Evolutionary conservation across 2,888 invertebrate genomes (phyloP).

Genomic region (Tetranychus truncatus): DNA sequence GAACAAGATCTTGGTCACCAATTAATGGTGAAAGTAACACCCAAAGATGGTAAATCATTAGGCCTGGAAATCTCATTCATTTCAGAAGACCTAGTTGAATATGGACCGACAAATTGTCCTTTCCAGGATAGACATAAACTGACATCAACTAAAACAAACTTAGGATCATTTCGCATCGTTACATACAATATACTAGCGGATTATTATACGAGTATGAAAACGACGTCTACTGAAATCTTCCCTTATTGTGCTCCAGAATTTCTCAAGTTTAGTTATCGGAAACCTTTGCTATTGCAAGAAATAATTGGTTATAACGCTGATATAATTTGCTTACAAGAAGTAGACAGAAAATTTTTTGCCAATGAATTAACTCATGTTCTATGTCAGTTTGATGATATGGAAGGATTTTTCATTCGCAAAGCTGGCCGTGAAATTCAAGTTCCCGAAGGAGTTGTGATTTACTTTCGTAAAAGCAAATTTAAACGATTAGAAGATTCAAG

Average conservation of each 20-base stretch:
- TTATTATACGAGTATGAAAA: conserved; percentile 68
- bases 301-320: conserved; percentile 71
- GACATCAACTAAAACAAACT: conserved; percentile 42
- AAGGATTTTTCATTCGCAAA: conserved; percentile 49
- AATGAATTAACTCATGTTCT: conserved; percentile 46
- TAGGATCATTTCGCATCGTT: conserved; percentile 51
- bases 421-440: conserved; percentile 38
- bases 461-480: conserved; percentile 52
- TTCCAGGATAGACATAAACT: conserved; percentile 59
- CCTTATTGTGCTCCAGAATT: conserved; percentile 68
- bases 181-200: conserved; percentile 82
- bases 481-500: conserved; percentile 33
- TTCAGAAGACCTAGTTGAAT: conserved; percentile 39
- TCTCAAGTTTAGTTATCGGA: conserved; percentile 62
- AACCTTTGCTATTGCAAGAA: conserved; percentile 65
- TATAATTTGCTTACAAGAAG: conserved; percentile 78
- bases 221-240: conserved; percentile 50
- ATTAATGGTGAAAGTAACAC: conserved; percentile 44
- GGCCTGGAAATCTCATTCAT: conserved; percentile 46
- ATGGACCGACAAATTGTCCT: conserved; percentile 55
- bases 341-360: conserved; percentile 57
- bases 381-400: conserved; percentile 44
- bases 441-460: conserved; percentile 58
- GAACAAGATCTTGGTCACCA: conserved; percentile 46
- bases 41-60: conserved; percentile 27